Percentiles rank a stretch among this genome's conserved stretches.
phyloP scores from a whole-genome alignment of 2,113 vertebrate species.

The Heterocephalus glaber region DNA sequence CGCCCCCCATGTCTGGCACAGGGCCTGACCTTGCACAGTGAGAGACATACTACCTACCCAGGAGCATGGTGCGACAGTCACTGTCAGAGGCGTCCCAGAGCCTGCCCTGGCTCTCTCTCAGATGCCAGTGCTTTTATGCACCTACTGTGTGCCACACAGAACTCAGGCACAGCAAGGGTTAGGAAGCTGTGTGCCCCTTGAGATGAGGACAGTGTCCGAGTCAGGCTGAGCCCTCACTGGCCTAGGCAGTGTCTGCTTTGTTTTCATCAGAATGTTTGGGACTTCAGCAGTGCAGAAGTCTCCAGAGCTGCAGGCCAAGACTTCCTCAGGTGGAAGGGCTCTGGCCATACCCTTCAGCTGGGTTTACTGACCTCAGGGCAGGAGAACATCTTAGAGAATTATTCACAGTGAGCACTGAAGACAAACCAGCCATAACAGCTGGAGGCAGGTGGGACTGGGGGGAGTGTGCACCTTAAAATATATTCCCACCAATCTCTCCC shows the following conservation, averaged over 20 bases:
- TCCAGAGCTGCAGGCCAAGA: background rate
- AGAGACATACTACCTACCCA: background rate
- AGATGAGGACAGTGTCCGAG: fast-evolving
- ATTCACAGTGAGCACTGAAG: background rate
- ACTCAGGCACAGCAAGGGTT: background rate
- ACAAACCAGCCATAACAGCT: background rate
- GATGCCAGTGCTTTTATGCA: background rate
- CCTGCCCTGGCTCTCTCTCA: no score
- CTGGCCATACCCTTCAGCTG: background rate
- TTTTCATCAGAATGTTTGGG: background rate
- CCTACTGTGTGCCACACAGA: background rate
- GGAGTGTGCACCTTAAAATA: background rate
- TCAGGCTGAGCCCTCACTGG: background rate
- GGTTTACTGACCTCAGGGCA: background rate
- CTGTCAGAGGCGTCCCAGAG: fast-evolving
- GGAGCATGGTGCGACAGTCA: background rate
- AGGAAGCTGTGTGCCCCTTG: background rate
- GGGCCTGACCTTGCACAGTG: background rate
- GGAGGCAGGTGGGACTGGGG: background rate
- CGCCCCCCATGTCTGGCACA: background rate
- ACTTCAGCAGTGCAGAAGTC: background rate
- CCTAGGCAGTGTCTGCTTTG: background rate
- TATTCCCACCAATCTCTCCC: background rate
- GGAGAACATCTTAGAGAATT: background rate
- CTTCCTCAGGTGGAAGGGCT: background rate